phyloP scores from a whole-genome alignment of 2,113 vertebrate species.

The Percina caprodes region DNA sequence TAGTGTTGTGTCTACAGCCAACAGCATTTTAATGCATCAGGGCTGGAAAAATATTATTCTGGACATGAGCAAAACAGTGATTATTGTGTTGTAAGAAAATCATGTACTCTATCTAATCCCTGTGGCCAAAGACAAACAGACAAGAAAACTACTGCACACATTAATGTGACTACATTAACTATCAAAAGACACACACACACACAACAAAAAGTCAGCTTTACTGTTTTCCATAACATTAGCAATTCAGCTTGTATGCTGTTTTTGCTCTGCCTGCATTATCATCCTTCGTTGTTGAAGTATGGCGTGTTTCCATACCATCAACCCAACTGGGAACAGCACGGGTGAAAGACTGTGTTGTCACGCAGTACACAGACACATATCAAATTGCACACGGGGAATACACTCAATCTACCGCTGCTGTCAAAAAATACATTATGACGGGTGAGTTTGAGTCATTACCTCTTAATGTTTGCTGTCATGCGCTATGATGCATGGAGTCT shows the following conservation, averaged over 20 bases:
- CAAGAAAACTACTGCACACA: too few species aligned
- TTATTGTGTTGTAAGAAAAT: background rate
- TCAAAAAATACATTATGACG: conserved; percentile 6
- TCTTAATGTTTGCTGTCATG: conserved; percentile 11
- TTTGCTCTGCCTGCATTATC: background rate
- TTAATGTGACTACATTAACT: background rate
- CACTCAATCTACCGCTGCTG: background rate
- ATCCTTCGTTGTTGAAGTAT: background rate
- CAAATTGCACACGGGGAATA: background rate
- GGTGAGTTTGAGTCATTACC: conserved; percentile 40
- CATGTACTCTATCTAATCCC: background rate
- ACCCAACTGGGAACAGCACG: background rate
- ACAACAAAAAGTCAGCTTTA: background rate
- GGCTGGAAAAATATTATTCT: background rate
- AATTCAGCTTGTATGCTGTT: background rate
- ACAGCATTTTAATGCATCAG: background rate
- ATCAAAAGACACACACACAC: background rate
- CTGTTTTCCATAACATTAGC: conserved; percentile 17
- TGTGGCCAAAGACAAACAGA: background rate
- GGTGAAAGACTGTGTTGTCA: conserved; percentile 6
- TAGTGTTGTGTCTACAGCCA: background rate
- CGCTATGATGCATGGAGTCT: conserved; percentile 33
- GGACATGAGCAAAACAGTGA: background rate
- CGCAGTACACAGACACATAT: background rate
- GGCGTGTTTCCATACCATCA: background rate